Evolutionary conservation across 2,113 vertebrate species (phyloP), one percentile per base, ranked within the genome.

Genomic region (Hemicordylus capensis): DNA sequence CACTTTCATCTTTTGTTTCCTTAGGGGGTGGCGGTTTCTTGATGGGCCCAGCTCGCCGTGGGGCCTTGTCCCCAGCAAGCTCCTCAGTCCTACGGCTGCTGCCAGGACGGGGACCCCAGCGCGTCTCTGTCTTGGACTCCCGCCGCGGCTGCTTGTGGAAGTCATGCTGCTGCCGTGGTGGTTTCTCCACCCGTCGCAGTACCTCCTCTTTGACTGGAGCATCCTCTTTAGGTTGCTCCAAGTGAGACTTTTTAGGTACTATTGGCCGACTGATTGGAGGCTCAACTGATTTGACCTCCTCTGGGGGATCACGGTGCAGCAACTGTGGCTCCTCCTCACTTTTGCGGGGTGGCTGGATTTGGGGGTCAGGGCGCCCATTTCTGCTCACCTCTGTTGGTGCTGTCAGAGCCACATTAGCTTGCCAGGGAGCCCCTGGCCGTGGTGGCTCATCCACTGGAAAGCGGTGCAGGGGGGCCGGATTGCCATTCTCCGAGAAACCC

Each of bases 71-170:
- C 28, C 75, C 51, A 48, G 58, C 81, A 22, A 91, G 87, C 88
- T 94, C 96, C 83, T 95, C 96, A 87, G 85, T 93, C 69, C 78
- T 95, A 66, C 86, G 90, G 86, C 94, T 97, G 90, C 96, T 97
- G 85, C 97, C 97, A 24, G 98, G 98, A 6, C 98, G 96, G 26
- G 98, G 98, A 5, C 98, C 98, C 98, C 98, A 98, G 63, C 98
- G 97, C 2, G 98, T 98, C 88, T 98, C 98, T 0, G 97, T 98
- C 92, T 97, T 98, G 91, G 97, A 97, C 72, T 98, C 98, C 22
- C 98, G 96, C 6, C 97, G 93, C 5, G 90, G 91, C 90, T 95
- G 97, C 75, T 93, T 96, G 90, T 94, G 88, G 69, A 90, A 88
- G 0, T 88, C 94, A n/a, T 90, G 94, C 66, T 93, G 63, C 70